Conservation (phyloP, 2,113 vertebrate species). For the Xiphias gladius region DNA sequence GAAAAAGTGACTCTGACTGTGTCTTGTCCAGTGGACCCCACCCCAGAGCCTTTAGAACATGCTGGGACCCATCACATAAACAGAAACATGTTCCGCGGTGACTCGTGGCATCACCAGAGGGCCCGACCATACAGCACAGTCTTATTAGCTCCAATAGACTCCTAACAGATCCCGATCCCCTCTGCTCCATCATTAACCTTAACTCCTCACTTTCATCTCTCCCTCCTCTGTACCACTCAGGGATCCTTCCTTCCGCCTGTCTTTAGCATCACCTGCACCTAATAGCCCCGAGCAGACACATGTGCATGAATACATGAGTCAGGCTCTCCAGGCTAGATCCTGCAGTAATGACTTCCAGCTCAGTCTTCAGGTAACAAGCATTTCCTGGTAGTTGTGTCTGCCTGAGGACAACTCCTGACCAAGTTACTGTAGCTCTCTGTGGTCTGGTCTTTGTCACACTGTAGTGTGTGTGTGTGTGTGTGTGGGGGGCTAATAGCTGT, state of each 20-base stretch:
- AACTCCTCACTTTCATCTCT: conserved; percentile 72
- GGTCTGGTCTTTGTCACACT: neutral
- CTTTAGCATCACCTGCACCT: conserved; percentile 34
- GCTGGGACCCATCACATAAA: conserved; percentile 20
- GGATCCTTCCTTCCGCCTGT: conserved; percentile 69
- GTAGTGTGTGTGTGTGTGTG: too few species aligned
- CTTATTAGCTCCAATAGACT: conserved; percentile 36
- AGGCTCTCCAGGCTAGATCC: conserved; percentile 7
- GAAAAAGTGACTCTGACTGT: neutral
- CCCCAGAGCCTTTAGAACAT: neutral
- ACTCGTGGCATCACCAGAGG: conserved; percentile 12
- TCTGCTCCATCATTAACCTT: conserved; percentile 55
- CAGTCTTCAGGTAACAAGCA: conserved; percentile 48
- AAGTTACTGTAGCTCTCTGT: neutral
- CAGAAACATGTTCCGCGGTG: conserved; percentile 30
- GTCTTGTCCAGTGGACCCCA: neutral
- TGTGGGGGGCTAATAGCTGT: too few species aligned
- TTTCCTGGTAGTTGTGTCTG: conserved; percentile 30
- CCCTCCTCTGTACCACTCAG: conserved; percentile 41
- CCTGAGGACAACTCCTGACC: conserved; percentile 7
- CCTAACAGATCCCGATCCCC: conserved; percentile 24
- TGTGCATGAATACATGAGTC: conserved; percentile 13
- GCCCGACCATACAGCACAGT: neutral
- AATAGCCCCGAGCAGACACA: conserved; percentile 28
- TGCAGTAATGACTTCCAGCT: conserved; percentile 74